A percentile compares a stretch with the other conserved stretches of the same genome.
phyloP scores from a whole-genome alignment of 2,888 invertebrate genomes.

The Glaucopsyche alexis region DNA sequence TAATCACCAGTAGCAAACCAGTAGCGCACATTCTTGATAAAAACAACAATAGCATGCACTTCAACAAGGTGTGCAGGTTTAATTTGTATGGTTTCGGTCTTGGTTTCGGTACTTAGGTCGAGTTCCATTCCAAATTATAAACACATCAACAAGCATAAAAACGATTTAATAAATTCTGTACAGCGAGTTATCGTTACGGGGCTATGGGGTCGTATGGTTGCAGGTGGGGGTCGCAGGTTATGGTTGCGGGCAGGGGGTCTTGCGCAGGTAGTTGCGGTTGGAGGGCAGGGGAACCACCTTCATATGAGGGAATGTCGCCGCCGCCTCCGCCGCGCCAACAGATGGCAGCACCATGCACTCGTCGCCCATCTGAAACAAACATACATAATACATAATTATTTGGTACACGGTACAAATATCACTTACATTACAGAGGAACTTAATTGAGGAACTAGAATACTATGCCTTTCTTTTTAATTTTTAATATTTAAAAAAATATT shows the following conservation, averaged over 20 bases:
- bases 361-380: constrained; percentile 83
- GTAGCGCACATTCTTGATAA: too few species aligned
- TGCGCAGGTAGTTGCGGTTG: constrained; percentile 90
- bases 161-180: background rate
- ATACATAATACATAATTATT: constrained; percentile 45
- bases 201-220: background rate
- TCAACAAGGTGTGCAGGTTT: too few species aligned
- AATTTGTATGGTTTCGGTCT: too few species aligned
- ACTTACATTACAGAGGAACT: background rate
- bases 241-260: constrained; percentile 80
- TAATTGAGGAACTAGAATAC: too few species aligned
- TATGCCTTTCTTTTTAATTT: too few species aligned
- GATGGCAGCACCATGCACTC: constrained; percentile 95
- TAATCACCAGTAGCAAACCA: too few species aligned
- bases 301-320: constrained; percentile 84
- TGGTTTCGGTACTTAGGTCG: too few species aligned
- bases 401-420: background rate
- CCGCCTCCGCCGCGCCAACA: constrained; percentile 84
- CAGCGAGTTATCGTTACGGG: background rate
- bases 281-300: constrained; percentile 88
- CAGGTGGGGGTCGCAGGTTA: constrained; percentile 76
- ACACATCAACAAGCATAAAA: background rate
- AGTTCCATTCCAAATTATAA: background rate
- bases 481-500: too few species aligned
- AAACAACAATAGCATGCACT: too few species aligned